A percentile compares a stretch with the other conserved stretches of the same genome.
Evolutionary conservation across 2,888 invertebrate genomes (phyloP).

Genomic region (Fragum fragum): DNA sequence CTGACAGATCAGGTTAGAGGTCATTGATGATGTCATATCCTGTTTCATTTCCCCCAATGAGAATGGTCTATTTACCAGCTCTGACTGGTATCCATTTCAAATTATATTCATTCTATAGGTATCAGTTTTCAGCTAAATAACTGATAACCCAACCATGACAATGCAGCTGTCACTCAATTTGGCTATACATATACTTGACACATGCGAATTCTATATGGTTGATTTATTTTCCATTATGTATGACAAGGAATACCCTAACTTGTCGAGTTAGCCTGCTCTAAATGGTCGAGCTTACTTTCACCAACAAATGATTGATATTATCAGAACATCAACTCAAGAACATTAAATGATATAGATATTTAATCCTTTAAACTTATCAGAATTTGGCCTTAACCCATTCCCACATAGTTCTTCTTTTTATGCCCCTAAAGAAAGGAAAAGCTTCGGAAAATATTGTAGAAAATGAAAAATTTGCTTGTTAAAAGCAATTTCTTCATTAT

Average conservation of each 20-base stretch:
- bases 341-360: neutral
- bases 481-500: no score
- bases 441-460: no score
- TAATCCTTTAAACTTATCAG: neutral
- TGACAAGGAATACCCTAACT: constrained; percentile 29
- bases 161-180: constrained; percentile 63
- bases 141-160: constrained; percentile 57
- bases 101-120: constrained; percentile 59
- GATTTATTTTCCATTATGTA: constrained; percentile 62
- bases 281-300: constrained; percentile 24
- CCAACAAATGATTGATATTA: constrained; percentile 21
- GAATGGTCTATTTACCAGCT: constrained; percentile 25
- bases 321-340: neutral
- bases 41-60: constrained; percentile 62
- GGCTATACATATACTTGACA: constrained; percentile 48
- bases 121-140: constrained; percentile 49
- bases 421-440: no score
- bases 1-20: constrained; percentile 64
- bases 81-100: constrained; percentile 62
- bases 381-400: no score
- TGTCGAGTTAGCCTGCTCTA: constrained; percentile 28
- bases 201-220: constrained; percentile 56
- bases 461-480: no score
- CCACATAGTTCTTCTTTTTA: no score
- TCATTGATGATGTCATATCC: constrained; percentile 67